Evolutionary conservation across 2,888 invertebrate genomes (phyloP), one percentile per base, ranked within the genome.

Genomic region (Eretmocerus hayati): DNA sequence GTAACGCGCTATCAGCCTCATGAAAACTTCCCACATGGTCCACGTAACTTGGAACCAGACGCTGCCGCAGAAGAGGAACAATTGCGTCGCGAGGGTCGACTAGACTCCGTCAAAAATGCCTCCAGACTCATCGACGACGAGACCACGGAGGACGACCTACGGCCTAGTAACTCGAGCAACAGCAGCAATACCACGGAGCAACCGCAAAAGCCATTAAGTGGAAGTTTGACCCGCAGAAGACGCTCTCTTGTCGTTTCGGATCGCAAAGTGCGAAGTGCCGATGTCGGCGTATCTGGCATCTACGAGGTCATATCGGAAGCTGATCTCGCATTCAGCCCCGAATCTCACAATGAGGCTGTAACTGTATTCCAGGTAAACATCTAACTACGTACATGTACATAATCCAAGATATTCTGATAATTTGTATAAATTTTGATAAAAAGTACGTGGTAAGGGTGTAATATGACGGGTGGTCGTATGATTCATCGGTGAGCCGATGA

Each of bases 271-370:
- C 80, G 89, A 43, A 89, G 87, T 54, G 86, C 90, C 2, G 90
- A 90, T 64, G 89, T 92, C 2, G 91, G 92, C 5, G 91, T 93
- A 2, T 88, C 88, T 56, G 89, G 90, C 0, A 79, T 90, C 19
- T 92, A 91, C 71, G 90, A 91, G 58, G 90, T 93, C 39, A 90
- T 93, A 48, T 91, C 92, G 4, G 90, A 91, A 71, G 90, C 90
- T 2, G 93, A 93, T 70, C 74, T 93, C 33, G 90, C 88, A 31
- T 93, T 93, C 70, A 89, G 88, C 59, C 90, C 91, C 0, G 87
- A 90, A 60, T 77, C 80, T 42, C 79, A 82, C 59, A 81, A 82
- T 39, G 90, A 90, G 69, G 83, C 89, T 0, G 89, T 90, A 2
- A 89, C 90, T 3, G 88, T 90, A 0, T 90, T 90, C 71, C 89